Evolutionary conservation across 2,797 vertebrate genomes (phyloP), one percentile per base, ranked within the genome.

Genomic region (Steatocranus sp.): DNA sequence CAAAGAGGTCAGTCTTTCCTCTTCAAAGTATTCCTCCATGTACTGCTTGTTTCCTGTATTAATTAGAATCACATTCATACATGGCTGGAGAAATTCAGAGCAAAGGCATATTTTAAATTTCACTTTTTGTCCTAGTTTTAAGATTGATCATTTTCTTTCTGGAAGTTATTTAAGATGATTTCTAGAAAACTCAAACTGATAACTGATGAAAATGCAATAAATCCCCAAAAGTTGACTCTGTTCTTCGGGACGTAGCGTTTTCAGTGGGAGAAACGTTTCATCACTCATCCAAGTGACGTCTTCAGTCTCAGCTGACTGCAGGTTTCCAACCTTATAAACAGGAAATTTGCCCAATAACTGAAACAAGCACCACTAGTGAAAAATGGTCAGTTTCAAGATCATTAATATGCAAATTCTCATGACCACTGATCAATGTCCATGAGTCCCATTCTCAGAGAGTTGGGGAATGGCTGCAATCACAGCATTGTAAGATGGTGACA

Each of bases 1-100:
- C 75, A 95, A 97, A 30, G 98, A 99, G 95, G 95, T 94, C 1
- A 0, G 92, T 25, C 8, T 27, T 34, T n/a, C 23, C 63, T 46
- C 30, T 11, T 70, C 14, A 70, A 17, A 15, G 36, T 1, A 41
- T 20, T 38, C 5, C 30, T 34, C 30, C 3, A 23, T 23, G n/a
- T 3, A 6, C n/a, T 75, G 25, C 11, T 0, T 56, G 1, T 56
- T 56, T 56, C 53, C 27, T 54, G 32, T 10, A 68, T 32, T 68
- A 68, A 43, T 41, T 2, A n/a, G 32, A 63, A 34, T 36, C 58
- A n/a, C 32, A 11, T n/a, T 34, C 12, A 36, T 36, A 63, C 58
- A 0, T 34, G 18, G 18, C 32, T 56, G 30, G 5, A 34, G 17
- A 61, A 32, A 50, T 10, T 20, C 49, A 51, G 10, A 51, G 20